These are phyloP conservation scores for Galaxias olidus DNA, from an alignment of 2,797 vertebrate species.

Conservation along the genomic window DNA sequence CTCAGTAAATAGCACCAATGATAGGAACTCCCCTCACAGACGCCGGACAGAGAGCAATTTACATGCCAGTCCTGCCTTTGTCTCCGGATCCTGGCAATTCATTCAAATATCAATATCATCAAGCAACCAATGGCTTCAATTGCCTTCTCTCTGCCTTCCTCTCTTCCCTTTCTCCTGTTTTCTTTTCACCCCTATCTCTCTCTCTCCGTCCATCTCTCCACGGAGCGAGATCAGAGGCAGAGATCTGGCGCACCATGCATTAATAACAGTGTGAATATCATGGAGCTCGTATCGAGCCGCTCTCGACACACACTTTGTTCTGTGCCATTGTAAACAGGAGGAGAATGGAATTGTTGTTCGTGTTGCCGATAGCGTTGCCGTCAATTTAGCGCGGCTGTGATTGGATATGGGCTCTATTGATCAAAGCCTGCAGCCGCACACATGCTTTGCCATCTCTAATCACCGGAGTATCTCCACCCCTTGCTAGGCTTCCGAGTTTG, in stretches of 20 bases:
- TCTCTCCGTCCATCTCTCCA: slow-evolving; percentile 31
- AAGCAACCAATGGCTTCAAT: slow-evolving; percentile 43
- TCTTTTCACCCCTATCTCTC: slow-evolving; percentile 1
- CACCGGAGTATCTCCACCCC: slow-evolving; percentile 36
- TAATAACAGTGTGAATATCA: slow-evolving; percentile 68
- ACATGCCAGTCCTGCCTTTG: slow-evolving; percentile 47
- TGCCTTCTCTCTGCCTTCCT: slow-evolving; percentile 15
- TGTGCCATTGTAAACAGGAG: slow-evolving; percentile 53
- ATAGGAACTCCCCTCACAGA: slow-evolving; percentile 44
- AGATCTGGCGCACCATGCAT: slow-evolving; percentile 60
- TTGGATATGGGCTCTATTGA: slow-evolving; percentile 26
- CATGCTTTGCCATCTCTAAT: slow-evolving; percentile 43
- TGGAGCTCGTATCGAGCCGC: slow-evolving; percentile 35
- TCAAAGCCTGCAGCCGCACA: slow-evolving; percentile 31
- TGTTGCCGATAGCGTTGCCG: slow-evolving; percentile 22
- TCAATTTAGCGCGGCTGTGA: slow-evolving; percentile 35
- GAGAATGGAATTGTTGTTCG: slow-evolving; percentile 24
- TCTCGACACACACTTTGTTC: slow-evolving; percentile 32
- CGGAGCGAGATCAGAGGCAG: slow-evolving; percentile 52
- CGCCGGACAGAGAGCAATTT: slow-evolving; percentile 35
- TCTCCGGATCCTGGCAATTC: slow-evolving; percentile 44
- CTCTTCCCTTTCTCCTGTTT: slow-evolving; percentile 5
- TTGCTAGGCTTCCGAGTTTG: slow-evolving; percentile 45
- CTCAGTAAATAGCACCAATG: slow-evolving; percentile 53
- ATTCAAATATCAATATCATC: slow-evolving; percentile 51